Percentiles rank a stretch among this genome's conserved stretches.
Evolutionary conservation across 1,140 invertebrate species (phyloP).

Genomic region (Cylas formicarius): DNA sequence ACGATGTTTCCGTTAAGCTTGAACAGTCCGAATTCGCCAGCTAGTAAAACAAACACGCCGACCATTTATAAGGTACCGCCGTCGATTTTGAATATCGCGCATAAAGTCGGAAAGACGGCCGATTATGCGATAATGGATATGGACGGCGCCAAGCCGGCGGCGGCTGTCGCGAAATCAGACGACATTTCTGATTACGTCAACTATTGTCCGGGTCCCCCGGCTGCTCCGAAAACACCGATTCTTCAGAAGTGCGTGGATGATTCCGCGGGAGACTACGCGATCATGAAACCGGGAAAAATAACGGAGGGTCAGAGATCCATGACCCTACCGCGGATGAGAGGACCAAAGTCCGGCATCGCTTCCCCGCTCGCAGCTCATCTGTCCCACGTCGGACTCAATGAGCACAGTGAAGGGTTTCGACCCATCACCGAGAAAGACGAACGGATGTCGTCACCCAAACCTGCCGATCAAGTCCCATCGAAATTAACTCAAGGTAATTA

Average conservation of each 20-base stretch:
- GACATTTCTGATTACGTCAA: constrained; percentile 36
- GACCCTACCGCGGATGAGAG: constrained; percentile 3
- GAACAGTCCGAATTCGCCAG: constrained; percentile 52
- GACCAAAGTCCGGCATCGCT: neutral
- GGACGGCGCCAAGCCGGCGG: constrained; percentile 12
- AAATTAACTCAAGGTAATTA: constrained; percentile 14
- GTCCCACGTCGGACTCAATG: constrained; percentile 16
- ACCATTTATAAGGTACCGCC: constrained; percentile 29
- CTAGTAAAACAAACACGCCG: constrained; percentile 35
- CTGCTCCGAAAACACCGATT: constrained; percentile 8
- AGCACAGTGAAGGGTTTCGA: constrained; percentile 22
- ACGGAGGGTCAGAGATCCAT: constrained; percentile 1
- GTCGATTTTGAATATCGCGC: constrained; percentile 26
- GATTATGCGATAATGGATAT: constrained; percentile 38
- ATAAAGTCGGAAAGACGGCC: constrained; percentile 23
- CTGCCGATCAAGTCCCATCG: constrained; percentile 14
- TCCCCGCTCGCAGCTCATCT: constrained; percentile 16
- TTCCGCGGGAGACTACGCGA: constrained; percentile 36
- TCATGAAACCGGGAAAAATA: constrained; percentile 33
- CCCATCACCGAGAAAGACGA: constrained; percentile 31
- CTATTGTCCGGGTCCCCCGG: constrained; percentile 19
- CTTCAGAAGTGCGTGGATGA: neutral
- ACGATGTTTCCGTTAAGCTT: constrained; percentile 55
- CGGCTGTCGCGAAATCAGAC: neutral
- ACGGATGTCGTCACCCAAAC: constrained; percentile 15